Evolutionary conservation across 2,113 vertebrate genomes (phyloP).

Genomic region (Theristicus caerulescens): DNA sequence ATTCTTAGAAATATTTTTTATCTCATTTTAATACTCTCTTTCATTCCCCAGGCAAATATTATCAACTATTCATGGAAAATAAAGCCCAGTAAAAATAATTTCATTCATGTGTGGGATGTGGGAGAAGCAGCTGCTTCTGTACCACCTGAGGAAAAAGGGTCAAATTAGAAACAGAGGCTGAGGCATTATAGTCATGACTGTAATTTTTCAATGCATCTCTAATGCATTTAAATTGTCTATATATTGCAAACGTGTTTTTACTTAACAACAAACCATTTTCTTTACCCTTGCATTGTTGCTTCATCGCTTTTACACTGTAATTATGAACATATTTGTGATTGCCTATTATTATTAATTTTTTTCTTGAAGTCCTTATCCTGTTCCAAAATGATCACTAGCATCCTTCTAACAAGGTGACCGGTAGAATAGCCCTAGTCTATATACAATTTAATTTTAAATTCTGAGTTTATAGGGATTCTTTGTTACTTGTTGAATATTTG

Average conservation of each 20-base stretch:
- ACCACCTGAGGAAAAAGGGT: not conserved
- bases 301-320: not conserved
- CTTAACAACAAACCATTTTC: not conserved
- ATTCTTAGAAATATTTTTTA: not conserved
- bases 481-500: not conserved
- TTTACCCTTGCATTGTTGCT: not conserved
- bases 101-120: not conserved
- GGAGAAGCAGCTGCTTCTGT: not conserved
- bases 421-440: not conserved
- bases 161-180: not conserved
- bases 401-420: not conserved
- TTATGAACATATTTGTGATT: not conserved
- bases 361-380: not conserved
- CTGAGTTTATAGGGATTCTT: not conserved
- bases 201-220: not conserved
- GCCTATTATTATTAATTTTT: not conserved
- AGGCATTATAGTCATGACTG: not conserved
- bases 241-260: not conserved
- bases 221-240: not conserved
- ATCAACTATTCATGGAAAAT: not conserved
- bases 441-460: not conserved
- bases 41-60: not conserved
- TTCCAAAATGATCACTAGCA: not conserved
- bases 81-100: not conserved
- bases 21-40: not conserved